Percentiles rank a stretch among this genome's conserved stretches.
phyloP scores from a whole-genome alignment of 2,113 vertebrate genomes.

The Microtus pennsylvanicus region DNA sequence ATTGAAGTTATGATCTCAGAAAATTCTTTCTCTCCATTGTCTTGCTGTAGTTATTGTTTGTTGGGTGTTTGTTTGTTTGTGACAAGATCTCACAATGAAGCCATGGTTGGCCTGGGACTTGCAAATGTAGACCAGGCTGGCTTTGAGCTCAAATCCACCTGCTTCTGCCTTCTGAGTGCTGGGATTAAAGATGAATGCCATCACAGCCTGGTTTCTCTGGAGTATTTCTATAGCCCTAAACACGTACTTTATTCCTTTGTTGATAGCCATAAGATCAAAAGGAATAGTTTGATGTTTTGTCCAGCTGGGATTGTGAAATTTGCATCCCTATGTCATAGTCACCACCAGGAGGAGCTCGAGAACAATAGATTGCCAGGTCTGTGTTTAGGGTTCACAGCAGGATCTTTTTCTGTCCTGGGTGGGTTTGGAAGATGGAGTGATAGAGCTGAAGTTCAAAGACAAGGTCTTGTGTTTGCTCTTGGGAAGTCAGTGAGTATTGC shows the following conservation, averaged over 20 bases:
- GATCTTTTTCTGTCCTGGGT: not conserved
- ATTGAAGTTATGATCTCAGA: not conserved
- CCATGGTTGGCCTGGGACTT: not conserved
- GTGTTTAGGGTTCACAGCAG: not conserved
- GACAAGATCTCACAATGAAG: not conserved
- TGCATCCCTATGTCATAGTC: not conserved
- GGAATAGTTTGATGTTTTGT: not conserved
- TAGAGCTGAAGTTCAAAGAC: not conserved
- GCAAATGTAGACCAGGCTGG: not conserved
- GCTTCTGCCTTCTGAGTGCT: not conserved
- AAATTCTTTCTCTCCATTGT: not conserved
- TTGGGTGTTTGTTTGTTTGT: not conserved
- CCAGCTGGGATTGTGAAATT: not conserved
- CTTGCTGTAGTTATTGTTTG: not conserved
- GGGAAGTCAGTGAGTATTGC: conserved; percentile 21
- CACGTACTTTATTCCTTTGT: not conserved
- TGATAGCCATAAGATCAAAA: not conserved
- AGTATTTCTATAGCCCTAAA: not conserved
- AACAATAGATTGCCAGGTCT: not conserved
- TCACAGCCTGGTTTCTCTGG: not conserved
- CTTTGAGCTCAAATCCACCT: not conserved
- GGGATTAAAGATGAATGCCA: not conserved
- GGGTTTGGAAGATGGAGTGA: not conserved
- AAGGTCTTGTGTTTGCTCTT: not conserved
- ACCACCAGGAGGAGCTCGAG: conserved; percentile 79